Percentiles rank a stretch among this genome's conserved stretches.
Evolutionary conservation across 2,797 vertebrate genomes (phyloP).

Genomic region (Characodon lateralis): DNA sequence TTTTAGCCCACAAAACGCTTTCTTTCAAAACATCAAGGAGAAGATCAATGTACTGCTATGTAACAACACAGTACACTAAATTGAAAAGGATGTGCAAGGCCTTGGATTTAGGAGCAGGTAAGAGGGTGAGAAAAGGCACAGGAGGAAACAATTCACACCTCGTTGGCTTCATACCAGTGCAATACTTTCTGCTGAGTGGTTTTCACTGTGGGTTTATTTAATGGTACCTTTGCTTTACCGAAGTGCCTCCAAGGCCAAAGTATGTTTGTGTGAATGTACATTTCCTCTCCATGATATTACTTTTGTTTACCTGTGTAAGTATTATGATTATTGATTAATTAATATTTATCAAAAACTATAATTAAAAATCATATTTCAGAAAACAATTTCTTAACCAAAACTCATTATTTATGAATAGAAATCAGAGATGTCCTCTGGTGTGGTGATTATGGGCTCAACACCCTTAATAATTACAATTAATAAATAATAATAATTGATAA

Average conservation of each 20-base stretch:
- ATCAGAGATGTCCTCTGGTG: too few relatives aligned
- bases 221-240: constrained; percentile 19
- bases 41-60: constrained; percentile 13
- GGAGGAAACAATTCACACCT: constrained; percentile 60
- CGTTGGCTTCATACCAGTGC: constrained; percentile 36
- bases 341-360: too few relatives aligned
- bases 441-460: too few relatives aligned
- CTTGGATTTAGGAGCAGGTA: constrained; percentile 30
- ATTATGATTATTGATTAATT: too few relatives aligned
- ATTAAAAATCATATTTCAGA: too few relatives aligned
- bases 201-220: constrained; percentile 26
- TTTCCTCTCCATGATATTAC: not conserved
- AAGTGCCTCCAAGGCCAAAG: constrained; percentile 7
- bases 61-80: constrained; percentile 17
- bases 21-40: not conserved
- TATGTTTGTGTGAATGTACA: not conserved
- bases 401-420: too few relatives aligned
- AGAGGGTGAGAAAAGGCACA: constrained; percentile 50
- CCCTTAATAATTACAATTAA: too few relatives aligned
- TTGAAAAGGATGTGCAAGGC: constrained; percentile 21
- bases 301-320: not conserved
- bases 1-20: not conserved
- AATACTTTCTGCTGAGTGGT: constrained; percentile 13
- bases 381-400: too few relatives aligned
- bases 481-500: too few relatives aligned